phyloP scores from a whole-genome alignment of 2,888 invertebrate genomes.

The Myopa tessellatipennis region DNA sequence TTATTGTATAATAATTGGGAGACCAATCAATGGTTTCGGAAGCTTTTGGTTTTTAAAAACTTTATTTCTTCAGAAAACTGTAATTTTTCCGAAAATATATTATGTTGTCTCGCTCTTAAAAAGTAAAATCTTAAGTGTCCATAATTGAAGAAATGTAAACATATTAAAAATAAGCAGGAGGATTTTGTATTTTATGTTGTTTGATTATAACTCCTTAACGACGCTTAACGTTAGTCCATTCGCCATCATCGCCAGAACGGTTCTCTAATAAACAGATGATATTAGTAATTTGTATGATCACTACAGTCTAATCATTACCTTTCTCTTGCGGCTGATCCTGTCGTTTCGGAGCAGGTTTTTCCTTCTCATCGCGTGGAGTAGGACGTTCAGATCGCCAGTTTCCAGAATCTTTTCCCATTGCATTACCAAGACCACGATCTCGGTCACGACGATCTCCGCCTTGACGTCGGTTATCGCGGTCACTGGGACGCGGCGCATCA shows the following conservation, averaged over 20 bases:
- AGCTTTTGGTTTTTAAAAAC: background rate
- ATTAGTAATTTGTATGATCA: background rate
- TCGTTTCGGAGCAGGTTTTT: conserved; percentile 58
- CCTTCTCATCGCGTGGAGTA: conserved; percentile 62
- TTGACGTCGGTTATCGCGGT: conserved; percentile 53
- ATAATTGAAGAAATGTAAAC: background rate
- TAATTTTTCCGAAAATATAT: background rate
- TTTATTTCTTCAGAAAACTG: conserved; percentile 17
- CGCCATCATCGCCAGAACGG: conserved; percentile 71
- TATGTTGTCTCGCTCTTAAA: conserved; percentile 6
- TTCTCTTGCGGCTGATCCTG: conserved; percentile 60
- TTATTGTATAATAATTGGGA: conserved; percentile 22
- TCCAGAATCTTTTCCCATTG: conserved; percentile 54
- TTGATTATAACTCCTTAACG: conserved; percentile 60
- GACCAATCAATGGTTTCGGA: conserved; percentile 16
- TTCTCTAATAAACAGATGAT: conserved; percentile 68
- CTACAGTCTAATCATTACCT: conserved; percentile 50
- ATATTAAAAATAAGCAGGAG: conserved; percentile 43
- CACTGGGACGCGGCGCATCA: conserved; percentile 58
- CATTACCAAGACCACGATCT: conserved; percentile 61
- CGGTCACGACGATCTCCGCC: conserved; percentile 49
- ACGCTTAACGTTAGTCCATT: conserved; percentile 73
- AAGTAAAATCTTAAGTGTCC: background rate
- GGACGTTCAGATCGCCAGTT: conserved; percentile 65
- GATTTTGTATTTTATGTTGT: conserved; percentile 43